Percentiles rank a stretch among this genome's conserved stretches.
Evolutionary conservation across 1,140 invertebrate genomes (phyloP).

Genomic region (Drosophila paulistorum): DNA sequence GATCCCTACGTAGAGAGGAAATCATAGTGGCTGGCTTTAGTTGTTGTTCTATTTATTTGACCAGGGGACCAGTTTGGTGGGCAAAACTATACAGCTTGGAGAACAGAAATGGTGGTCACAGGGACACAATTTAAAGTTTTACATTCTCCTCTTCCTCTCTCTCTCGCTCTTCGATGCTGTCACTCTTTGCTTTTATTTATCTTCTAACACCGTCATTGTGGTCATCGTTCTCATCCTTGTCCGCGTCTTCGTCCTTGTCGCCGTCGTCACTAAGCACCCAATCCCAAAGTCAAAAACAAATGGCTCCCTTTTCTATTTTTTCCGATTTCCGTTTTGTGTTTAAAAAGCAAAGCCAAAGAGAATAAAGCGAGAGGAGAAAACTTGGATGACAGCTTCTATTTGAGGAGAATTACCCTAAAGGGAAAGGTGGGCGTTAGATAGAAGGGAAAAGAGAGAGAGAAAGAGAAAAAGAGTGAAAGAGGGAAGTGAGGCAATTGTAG

Average conservation of each 20-base stretch:
- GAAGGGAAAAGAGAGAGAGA: neutral
- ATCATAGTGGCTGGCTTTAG: slow-evolving; percentile 50
- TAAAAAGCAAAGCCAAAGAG: neutral
- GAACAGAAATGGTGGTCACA: slow-evolving; percentile 5
- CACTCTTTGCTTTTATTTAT: slow-evolving; percentile 45
- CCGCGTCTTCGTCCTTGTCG: neutral
- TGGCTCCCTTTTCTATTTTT: slow-evolving; percentile 34
- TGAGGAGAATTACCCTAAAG: neutral
- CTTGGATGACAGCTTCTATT: slow-evolving; percentile 6
- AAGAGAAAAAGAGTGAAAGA: too few species aligned
- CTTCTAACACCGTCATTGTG: slow-evolving; percentile 20
- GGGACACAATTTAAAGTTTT: slow-evolving; percentile 44
- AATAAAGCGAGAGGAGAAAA: slow-evolving; percentile 25
- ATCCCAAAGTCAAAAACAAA: slow-evolving; percentile 29
- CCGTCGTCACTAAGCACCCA: slow-evolving; percentile 11
- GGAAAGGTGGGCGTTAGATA: neutral
- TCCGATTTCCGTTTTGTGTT: slow-evolving; percentile 65
- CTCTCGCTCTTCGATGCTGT: slow-evolving; percentile 2
- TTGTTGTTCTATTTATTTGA: slow-evolving; percentile 9
- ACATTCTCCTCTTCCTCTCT: neutral
- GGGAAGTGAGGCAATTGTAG: neutral
- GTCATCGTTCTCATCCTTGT: neutral
- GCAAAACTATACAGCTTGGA: neutral
- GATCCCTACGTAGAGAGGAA: slow-evolving; percentile 46
- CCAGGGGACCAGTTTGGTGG: neutral